These are phyloP conservation scores for Tokudaia tokunoshimensis DNA, from an alignment of 2,797 vertebrate species.

Conservation along the genomic window DNA sequence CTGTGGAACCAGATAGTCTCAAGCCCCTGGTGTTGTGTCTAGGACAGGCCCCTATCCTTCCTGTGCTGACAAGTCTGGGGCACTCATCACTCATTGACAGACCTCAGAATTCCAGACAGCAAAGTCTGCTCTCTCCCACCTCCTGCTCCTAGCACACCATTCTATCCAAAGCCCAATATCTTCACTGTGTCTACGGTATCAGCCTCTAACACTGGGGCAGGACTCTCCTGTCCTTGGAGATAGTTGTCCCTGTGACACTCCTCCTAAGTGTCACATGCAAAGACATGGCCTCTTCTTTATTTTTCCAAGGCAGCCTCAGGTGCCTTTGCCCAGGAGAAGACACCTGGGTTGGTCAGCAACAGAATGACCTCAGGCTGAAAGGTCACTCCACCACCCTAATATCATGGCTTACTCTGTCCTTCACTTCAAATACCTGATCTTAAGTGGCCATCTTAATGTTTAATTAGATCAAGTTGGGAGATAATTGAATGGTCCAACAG, in stretches of 20 bases:
- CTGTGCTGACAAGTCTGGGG: neutral
- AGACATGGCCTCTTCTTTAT: neutral
- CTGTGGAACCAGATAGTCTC: neutral
- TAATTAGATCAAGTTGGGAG: neutral
- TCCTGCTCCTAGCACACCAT: rapidly evolving
- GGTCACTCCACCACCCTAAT: too few species aligned
- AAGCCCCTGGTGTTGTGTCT: neutral
- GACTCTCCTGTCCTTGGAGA: neutral
- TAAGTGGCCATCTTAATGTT: neutral
- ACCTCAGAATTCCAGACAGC: neutral
- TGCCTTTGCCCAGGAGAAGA: neutral
- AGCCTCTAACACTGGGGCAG: neutral
- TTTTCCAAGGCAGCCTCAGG: neutral
- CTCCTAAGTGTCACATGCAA: neutral
- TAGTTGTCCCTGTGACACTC: too few species aligned
- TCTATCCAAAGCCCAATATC: neutral
- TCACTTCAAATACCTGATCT: neutral
- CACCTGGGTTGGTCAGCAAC: neutral
- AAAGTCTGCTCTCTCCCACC: too few species aligned
- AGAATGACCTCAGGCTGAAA: neutral
- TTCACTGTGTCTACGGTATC: too few species aligned
- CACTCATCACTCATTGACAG: neutral
- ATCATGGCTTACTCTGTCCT: neutral
- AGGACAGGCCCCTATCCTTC: neutral
- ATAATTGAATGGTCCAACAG: neutral